These are phyloP conservation scores for Phenganax stokvisi DNA, from an alignment of 92 coral and sea anemone species.

Conservation along the genomic window DNA sequence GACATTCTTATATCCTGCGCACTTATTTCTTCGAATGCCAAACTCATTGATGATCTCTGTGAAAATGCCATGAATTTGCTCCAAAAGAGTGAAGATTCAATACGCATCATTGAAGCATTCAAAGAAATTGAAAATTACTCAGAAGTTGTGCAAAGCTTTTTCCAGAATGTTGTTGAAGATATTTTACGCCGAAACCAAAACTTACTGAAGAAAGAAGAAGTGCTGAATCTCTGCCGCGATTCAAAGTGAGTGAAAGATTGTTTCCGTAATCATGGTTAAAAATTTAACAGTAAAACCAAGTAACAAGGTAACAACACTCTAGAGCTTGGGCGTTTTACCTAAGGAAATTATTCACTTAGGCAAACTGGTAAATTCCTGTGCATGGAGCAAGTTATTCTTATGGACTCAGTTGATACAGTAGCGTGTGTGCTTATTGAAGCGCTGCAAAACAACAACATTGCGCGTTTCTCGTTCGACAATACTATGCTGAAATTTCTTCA, in stretches of 20 bases:
- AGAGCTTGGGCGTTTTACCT: too few species aligned
- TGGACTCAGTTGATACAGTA: too few species aligned
- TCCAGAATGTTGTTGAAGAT: background rate
- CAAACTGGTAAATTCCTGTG: too few species aligned
- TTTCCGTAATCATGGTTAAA: too few species aligned
- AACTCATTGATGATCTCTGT: background rate
- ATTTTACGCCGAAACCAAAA: background rate
- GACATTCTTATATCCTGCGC: constrained; percentile 5
- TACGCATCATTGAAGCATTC: background rate
- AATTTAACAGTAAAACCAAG: too few species aligned
- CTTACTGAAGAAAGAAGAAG: background rate
- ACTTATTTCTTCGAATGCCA: background rate
- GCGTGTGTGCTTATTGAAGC: too few species aligned
- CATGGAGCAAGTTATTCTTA: too few species aligned
- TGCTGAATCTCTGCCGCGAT: background rate
- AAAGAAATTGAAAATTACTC: constrained; percentile 11
- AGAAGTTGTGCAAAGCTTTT: background rate
- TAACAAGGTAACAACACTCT: too few species aligned
- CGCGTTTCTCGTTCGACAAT: too few species aligned
- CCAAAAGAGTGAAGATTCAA: background rate
- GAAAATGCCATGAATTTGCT: background rate
- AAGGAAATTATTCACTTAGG: too few species aligned
- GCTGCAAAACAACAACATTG: too few species aligned
- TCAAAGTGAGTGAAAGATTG: background rate
- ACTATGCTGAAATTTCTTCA: too few species aligned